Conservation (phyloP, 2,888 invertebrate genomes). For the Eristalinus aeneus region DNA sequence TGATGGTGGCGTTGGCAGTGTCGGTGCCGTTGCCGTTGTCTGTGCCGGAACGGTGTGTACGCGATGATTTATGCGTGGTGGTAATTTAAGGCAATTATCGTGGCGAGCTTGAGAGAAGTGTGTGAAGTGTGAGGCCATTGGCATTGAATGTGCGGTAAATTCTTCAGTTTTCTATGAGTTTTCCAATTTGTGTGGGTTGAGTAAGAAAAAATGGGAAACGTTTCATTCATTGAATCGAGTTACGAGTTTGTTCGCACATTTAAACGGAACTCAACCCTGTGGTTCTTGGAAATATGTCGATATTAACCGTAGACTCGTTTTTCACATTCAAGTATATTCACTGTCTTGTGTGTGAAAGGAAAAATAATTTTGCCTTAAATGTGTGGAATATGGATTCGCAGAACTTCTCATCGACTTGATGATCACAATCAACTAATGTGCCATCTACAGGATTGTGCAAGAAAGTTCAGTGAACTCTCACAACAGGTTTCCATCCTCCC, state of each 20-base stretch:
- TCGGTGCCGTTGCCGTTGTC: neutral
- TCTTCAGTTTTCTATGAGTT: neutral
- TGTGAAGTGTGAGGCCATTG: neutral
- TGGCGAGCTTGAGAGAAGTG: neutral
- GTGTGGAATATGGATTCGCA: too few relatives aligned
- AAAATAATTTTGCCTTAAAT: too few relatives aligned
- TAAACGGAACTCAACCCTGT: neutral
- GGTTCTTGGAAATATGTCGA: neutral
- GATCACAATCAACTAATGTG: too few relatives aligned
- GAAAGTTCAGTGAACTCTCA: neutral
- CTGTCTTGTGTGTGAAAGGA: neutral
- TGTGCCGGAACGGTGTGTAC: neutral
- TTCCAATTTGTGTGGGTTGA: neutral
- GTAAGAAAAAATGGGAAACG: neutral
- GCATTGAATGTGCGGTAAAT: neutral
- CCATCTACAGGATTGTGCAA: too few relatives aligned
- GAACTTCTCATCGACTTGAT: too few relatives aligned
- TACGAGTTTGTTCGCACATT: neutral
- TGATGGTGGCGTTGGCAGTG: neutral
- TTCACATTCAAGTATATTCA: neutral
- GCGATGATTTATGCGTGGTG: neutral
- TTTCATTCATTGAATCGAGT: neutral
- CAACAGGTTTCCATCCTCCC: neutral
- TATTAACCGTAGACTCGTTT: neutral
- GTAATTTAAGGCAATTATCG: neutral